Base-by-base conservation (phyloP, 2,797 vertebrate species). In the Rhabdomys pumilio region DNA sequence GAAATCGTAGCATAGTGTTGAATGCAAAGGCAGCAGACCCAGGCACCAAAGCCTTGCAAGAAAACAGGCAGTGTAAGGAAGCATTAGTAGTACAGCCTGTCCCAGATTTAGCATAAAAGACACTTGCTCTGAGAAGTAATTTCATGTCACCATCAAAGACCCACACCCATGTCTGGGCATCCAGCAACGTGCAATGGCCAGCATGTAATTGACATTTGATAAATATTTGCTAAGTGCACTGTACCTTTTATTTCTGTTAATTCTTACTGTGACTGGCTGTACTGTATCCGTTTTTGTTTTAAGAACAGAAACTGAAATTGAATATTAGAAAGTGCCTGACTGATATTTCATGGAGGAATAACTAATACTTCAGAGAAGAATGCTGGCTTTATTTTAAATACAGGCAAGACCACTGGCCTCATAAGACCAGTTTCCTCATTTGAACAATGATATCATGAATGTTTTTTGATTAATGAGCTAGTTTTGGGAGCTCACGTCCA, bases 371-470 rank as follows among this genome's bases (percentile, higher is more conserved):
- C 3, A 57, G 57, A 85, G 59, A 80, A 67, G 67, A 75, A 93
- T 24, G 55, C 24, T 41, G 29, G 65, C 75, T 80, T 79, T 86
- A 65, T 73, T 65, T 85, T 72, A 92, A 7, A 91, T 24, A 80
- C 15, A 44, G 65, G 22, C 19, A 75, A 69, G 69, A 31, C 24
- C 2, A 8, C 24, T 14, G 67, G 87, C 80, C 34, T 93, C 41
- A 61, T 4, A 80, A 65, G 57, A 80, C 79, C 89, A 34, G 85
- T 85, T 53, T 92, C 67, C 76, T 89, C 61, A 61, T 83, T 59
- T 92, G 47, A 65, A 44, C 73, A 96, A 80, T 80, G 76, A 93
- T 55, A 76, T 65, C 61, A 6, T 59, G 67, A 41, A 59, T 47
- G 69, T 1, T 24, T 69, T 80, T 53, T 81, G 50, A 91, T 4